Base-by-base conservation (phyloP, 2,888 invertebrate genomes). In the Apotomis turbidana region DNA sequence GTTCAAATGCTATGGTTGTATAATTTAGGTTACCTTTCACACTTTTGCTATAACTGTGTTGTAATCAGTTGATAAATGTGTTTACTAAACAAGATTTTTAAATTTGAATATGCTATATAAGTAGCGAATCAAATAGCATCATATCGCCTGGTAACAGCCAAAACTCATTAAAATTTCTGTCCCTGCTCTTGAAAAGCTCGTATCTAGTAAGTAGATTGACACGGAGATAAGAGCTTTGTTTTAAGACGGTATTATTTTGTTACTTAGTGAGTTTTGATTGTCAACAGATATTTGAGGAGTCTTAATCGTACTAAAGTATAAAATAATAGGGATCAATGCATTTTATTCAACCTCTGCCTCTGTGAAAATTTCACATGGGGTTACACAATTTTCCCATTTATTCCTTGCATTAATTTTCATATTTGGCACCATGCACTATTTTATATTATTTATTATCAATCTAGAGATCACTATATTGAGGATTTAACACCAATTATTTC, bases 391-490 rank as follows among this genome's bases (percentile, higher is more conserved):
- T 44, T 44, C 0, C n/a, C 41, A 52, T 58, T 51, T 12, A 27
- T 78, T 80, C 77, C 80, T 78, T 79, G 77, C 80, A 78, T 74
- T 79, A 72, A 77, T 78, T 79, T 81, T 76, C 73, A 75, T 72
- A 75, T 87, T 88, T 88, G 87, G 88, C 88, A 88, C 87, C 81
- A 78, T 79, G 80, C 77, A 73, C 75, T 74, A 75, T 36, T 68
- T 52, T 51, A 57, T 55, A 52, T 41, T 49, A 52, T 12, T 27
- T 46, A 12, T 60, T 66, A 74, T 9, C 51, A 52, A 60, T 62
- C 69, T 71, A 72, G 52, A 59, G 77, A 81, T 78, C 77, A 75
- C 74, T 75, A 49, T 75, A 49, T 49, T 49, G 9, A 76, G 72
- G 71, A 76, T 76, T 73, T 57, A 76, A 77, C 75, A 78, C 76